Conservation (phyloP, 2,888 invertebrate species). For the Amitus sp. region DNA sequence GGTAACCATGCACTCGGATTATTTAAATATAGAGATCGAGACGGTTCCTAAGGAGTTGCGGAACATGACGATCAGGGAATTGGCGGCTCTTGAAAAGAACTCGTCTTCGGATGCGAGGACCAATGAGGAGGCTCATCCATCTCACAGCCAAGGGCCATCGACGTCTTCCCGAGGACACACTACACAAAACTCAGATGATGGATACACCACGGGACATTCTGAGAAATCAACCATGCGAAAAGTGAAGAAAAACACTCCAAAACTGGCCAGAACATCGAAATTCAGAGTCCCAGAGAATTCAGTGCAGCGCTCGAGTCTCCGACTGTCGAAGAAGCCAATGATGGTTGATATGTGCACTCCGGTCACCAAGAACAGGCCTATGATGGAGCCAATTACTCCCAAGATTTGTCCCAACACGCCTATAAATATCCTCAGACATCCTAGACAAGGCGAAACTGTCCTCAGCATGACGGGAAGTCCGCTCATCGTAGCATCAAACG, state of each 20-base stretch:
- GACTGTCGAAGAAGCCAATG: not conserved
- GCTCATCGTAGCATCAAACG: conserved; percentile 68
- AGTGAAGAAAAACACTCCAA: not conserved
- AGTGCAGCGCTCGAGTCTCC: not conserved
- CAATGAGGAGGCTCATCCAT: not conserved
- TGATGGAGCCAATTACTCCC: conserved; percentile 52
- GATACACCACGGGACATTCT: conserved; percentile 51
- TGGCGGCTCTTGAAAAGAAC: not conserved
- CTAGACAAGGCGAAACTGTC: conserved; percentile 74
- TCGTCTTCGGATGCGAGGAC: not conserved
- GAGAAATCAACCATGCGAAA: not conserved
- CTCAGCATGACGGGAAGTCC: conserved; percentile 77
- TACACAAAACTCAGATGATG: conserved; percentile 55
- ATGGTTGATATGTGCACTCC: not conserved
- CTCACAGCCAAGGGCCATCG: not conserved
- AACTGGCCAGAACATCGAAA: not conserved
- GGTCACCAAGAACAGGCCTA: not conserved
- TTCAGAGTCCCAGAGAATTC: not conserved
- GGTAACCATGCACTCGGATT: not conserved
- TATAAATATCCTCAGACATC: conserved; percentile 71
- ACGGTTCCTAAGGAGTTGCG: not conserved
- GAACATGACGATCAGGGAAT: not conserved
- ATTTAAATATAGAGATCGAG: not conserved
- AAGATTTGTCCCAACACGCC: conserved; percentile 73
- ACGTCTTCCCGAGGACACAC: conserved; percentile 37